Base-by-base conservation (phyloP, 2,797 vertebrate genomes). In the Scolopax bukidnonensis region DNA sequence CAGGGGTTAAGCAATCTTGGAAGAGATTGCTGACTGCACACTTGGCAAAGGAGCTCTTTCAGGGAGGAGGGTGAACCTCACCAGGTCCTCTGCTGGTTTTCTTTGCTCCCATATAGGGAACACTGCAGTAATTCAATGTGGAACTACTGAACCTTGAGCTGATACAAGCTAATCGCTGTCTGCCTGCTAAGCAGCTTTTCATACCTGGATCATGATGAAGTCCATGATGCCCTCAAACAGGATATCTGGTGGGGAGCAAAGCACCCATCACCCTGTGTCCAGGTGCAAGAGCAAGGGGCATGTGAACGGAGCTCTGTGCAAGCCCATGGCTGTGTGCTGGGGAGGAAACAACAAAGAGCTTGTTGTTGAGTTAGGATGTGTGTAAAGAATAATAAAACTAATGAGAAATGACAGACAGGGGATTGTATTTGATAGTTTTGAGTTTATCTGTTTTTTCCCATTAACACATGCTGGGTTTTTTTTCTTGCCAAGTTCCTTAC, bases 271-370 rank as follows among this genome's bases (percentile, higher is more conserved):
- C 32, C 8, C 3, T 6, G 9, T n/a, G 28, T 61, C 20, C 17
- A 6, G 2, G 1, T 18, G 27, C 11, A 23, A n/a, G 69, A 81
- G 25, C 30, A 23, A 60, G 19, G 4, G 19, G 4, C 9, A 9
- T 0, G 0, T 11, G 12, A 63, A 51, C 1, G 1, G 56, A 20
- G 17, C 19, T 56, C 24, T 59, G 30, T 14, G 11, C 41, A 18
- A 67, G n/a, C 53, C 43, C 2, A 1, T 0, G 10, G 11, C 33
- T 1, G 0, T 30, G 50, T 86, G 40, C 23, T 2, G 4, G 33
- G 40, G 28, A 51, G 32, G 16, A 64, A 27, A 23, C 3, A 3
- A 3, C 6, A 18, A 60, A 63, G 33, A 67, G 1, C n/a, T 79
- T 27, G 3, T 2, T 38, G 12, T 54, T 88, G 53, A 53, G 23